These are phyloP conservation scores for Beaufortia kweichowensis DNA, from an alignment of 2,113 vertebrate genomes.

Conservation along the genomic window DNA sequence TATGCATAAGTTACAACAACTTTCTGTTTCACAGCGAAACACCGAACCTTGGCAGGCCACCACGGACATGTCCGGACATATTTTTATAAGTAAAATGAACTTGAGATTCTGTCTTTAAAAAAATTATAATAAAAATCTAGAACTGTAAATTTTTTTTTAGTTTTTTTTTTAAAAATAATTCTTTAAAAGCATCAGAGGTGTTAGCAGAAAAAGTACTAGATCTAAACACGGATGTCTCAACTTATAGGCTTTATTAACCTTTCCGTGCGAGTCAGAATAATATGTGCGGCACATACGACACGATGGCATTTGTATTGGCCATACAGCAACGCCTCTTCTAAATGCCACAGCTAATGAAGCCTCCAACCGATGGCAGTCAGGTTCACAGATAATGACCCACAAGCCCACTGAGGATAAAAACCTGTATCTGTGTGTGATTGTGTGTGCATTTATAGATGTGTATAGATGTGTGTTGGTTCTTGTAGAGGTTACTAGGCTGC, in stretches of 20 bases:
- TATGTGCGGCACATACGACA: constrained; percentile 60
- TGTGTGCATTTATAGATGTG: constrained; percentile 13
- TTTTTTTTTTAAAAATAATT: not conserved
- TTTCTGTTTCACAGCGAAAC: no score
- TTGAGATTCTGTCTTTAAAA: no score
- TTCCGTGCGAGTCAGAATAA: constrained; percentile 70
- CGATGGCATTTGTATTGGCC: constrained; percentile 70
- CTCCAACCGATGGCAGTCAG: constrained; percentile 56
- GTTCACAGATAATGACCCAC: constrained; percentile 58
- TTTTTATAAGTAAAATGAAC: no score
- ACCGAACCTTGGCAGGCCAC: no score
- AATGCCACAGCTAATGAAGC: constrained; percentile 77
- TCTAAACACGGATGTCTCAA: constrained; percentile 47
- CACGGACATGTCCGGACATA: no score
- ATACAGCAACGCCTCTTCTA: constrained; percentile 66
- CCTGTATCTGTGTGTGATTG: constrained; percentile 31
- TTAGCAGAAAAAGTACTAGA: constrained; percentile 23
- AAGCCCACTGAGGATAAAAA: constrained; percentile 26
- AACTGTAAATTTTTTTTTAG: not conserved
- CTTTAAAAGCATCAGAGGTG: constrained; percentile 8
- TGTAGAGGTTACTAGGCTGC: constrained; percentile 33
- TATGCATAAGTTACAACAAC: no score
- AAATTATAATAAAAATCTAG: no score
- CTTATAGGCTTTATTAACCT: constrained; percentile 73
- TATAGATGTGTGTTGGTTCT: constrained; percentile 11